Conservation (phyloP, 2,113 vertebrate genomes). For the Macaca nemestrina region DNA sequence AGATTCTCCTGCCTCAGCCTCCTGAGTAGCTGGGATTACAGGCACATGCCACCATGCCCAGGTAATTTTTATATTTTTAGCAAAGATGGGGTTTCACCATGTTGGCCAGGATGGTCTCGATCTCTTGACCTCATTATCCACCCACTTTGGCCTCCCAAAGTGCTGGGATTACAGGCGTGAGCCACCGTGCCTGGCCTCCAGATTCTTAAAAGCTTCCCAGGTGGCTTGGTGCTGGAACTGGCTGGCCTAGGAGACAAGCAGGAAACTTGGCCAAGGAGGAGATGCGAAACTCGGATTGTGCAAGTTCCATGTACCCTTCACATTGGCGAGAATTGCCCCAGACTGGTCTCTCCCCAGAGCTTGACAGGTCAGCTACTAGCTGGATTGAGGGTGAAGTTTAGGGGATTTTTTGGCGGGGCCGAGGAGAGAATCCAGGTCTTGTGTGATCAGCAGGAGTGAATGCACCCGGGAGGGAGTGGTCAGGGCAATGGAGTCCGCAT, state of each 20-base stretch:
- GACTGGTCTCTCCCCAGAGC: background rate
- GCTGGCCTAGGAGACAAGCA: background rate
- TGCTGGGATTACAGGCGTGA: too few species aligned
- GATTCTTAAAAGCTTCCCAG: background rate
- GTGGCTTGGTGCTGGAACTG: background rate
- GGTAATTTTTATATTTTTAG: too few species aligned
- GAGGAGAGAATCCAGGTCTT: background rate
- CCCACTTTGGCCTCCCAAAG: too few species aligned
- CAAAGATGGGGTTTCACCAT: too few species aligned
- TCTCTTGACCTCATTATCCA: too few species aligned
- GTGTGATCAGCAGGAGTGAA: background rate
- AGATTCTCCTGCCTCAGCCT: too few species aligned
- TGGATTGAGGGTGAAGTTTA: background rate
- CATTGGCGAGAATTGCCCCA: too few species aligned
- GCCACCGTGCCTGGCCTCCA: background rate
- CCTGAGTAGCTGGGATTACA: too few species aligned
- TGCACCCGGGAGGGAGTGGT: background rate
- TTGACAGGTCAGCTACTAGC: background rate
- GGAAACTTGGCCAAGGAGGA: background rate
- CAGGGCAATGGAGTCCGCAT: background rate
- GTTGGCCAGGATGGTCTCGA: too few species aligned
- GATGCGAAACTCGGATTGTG: rapidly evolving
- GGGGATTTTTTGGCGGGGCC: background rate
- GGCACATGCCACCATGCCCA: too few species aligned
- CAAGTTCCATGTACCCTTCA: rapidly evolving